These are phyloP conservation scores for Vipera ursinii DNA, from an alignment of 2,797 vertebrate genomes.

Conservation along the genomic window DNA sequence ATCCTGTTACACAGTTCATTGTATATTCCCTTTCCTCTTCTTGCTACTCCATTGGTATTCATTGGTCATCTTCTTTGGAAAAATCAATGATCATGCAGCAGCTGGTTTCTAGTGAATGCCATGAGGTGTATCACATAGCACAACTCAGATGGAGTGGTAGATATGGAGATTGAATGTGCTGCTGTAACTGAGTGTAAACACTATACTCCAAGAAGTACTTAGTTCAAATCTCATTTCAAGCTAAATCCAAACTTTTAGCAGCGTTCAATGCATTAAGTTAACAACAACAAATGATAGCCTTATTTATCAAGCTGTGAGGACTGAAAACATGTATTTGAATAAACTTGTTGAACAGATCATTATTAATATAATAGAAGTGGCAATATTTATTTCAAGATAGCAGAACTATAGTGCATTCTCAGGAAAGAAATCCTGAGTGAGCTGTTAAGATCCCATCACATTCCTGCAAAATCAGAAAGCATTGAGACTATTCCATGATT, in stretches of 20 bases:
- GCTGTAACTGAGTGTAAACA: not conserved
- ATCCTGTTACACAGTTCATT: not conserved
- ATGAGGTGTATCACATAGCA: not conserved
- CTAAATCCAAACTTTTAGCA: not conserved
- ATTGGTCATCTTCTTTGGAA: conserved; percentile 8
- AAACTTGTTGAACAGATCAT: not conserved
- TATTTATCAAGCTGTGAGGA: not conserved
- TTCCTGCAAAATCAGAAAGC: not conserved
- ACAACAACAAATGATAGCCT: not conserved
- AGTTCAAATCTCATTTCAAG: not conserved
- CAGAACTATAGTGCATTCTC: not conserved
- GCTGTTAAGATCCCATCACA: not conserved
- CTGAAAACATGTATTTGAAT: not conserved
- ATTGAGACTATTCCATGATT: not conserved
- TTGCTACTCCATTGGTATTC: conserved; percentile 6
- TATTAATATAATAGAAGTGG: not conserved
- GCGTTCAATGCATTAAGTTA: not conserved
- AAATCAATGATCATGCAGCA: conserved; percentile 25
- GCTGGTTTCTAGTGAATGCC: conserved; percentile 1
- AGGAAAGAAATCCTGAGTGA: not conserved
- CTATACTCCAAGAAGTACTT: not conserved
- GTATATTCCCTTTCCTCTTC: not conserved
- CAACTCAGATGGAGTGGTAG: not conserved
- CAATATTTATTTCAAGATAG: not conserved
- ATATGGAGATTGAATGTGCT: not conserved